Evolutionary conservation across 1,140 invertebrate species (phyloP).

Genomic region (Trigoniulus corallinus): DNA sequence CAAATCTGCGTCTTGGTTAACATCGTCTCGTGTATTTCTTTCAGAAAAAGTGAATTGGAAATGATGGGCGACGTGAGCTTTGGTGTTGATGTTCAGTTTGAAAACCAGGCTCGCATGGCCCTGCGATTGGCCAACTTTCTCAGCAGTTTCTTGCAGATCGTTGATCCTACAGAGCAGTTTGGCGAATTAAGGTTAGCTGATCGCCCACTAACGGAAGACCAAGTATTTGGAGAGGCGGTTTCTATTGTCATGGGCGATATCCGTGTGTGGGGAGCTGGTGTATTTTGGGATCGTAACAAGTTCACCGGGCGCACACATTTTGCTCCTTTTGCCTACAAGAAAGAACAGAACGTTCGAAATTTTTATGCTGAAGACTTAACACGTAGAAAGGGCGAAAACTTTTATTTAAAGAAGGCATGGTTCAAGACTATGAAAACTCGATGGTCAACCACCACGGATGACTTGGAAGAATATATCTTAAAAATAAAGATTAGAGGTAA

Average conservation of each 20-base stretch:
- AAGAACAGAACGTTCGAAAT: constrained; percentile 54
- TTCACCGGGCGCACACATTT: constrained; percentile 84
- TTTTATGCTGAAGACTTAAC: constrained; percentile 77
- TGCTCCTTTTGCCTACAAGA: constrained; percentile 82
- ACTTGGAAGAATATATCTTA: constrained; percentile 75
- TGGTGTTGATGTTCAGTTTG: constrained; percentile 73
- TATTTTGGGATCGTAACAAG: constrained; percentile 89
- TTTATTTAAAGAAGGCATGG: constrained; percentile 65
- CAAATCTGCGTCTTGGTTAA: too few species aligned
- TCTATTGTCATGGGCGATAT: constrained; percentile 78
- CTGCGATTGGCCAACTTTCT: constrained; percentile 86
- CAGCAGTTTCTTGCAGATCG: constrained; percentile 53
- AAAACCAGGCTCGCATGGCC: constrained; percentile 90
- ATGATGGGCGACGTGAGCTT: constrained; percentile 67
- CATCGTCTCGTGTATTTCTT: background rate
- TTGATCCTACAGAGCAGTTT: constrained; percentile 86
- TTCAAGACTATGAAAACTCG: constrained; percentile 76
- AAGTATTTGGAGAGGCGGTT: constrained; percentile 84
- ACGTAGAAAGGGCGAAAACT: constrained; percentile 29
- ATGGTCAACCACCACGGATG: constrained; percentile 86
- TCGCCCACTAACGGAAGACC: constrained; percentile 73
- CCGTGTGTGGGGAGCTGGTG: constrained; percentile 74
- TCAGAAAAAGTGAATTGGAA: constrained; percentile 34
- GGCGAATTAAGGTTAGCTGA: constrained; percentile 70
- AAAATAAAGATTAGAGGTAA: constrained; percentile 85